Evolutionary conservation across 2,888 invertebrate genomes (phyloP), one percentile per base, ranked within the genome.

Genomic region (Buathra laborator): DNA sequence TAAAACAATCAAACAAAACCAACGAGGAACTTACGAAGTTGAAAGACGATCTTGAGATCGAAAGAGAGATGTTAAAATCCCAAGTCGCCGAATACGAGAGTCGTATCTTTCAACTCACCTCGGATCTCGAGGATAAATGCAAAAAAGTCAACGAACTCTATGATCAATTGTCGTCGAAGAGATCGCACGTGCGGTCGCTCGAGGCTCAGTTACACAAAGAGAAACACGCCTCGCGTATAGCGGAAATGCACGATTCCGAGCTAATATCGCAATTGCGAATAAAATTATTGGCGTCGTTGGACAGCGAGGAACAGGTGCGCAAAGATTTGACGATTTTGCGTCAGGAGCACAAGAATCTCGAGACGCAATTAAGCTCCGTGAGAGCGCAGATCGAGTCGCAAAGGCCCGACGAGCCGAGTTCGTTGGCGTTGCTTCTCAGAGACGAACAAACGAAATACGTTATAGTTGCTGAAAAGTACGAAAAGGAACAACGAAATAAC

Each of bases 271-370:
- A 86, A 43, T 81, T 94, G 59, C 91, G 93, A 67, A 88, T 89
- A 37, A 91, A 93, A 66, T 82, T 97, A 5, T 96, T 97, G 87
- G 95, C 95, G 0, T 95, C 96, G 0, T 94, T 97, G 91, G 95
- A 95, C 62, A 95, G 95, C 0, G 96, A 97, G 89, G 94, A 95
- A 53, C 95, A 96, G 87, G 93, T 96, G 48, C 96, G 96, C 87
- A 95, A 95, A 71, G 93, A 95, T 7, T 93, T 97, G 59, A 95
- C 95, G 64, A 93, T 94, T 43, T 95, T 96, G 87, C 93, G 95
- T 2, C 94, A 95, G 29, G 94, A 95, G 2, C 93, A 94, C 29
- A 94, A 95, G 75, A 93, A 94, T 81, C 90, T 95, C 0, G 94
- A 95, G 80, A 94, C 94, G 0, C 94, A 92, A 67, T 70, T 93